Evolutionary conservation across 2,888 invertebrate species (phyloP).

Genomic region (Platycheirus rosarum): DNA sequence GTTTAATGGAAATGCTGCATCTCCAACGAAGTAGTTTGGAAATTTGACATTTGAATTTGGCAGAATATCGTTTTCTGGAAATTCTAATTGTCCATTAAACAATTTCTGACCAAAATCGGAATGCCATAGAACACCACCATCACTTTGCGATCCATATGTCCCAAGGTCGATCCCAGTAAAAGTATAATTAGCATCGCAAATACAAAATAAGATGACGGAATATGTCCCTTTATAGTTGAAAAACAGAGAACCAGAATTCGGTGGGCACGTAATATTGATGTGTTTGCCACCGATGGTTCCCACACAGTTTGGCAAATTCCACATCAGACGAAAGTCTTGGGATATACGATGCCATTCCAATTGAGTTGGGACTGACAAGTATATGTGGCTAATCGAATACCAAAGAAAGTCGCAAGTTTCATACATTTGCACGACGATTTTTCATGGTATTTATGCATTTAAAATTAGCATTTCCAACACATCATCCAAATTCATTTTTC

Average conservation of each 20-base stretch:
- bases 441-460: too few relatives aligned
- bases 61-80: slow-evolving; percentile 47
- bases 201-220: neutral
- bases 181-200: slow-evolving; percentile 51
- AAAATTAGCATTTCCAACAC: too few relatives aligned
- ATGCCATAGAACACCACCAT: slow-evolving; percentile 50
- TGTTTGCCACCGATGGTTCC: slow-evolving; percentile 65
- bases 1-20: slow-evolving; percentile 57
- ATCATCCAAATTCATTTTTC: too few relatives aligned
- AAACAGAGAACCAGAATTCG: slow-evolving; percentile 50
- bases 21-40: slow-evolving; percentile 53
- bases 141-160: slow-evolving; percentile 49
- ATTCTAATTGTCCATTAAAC: slow-evolving; percentile 35
- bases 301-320: slow-evolving; percentile 53
- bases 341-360: neutral
- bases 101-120: slow-evolving; percentile 47
- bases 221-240: slow-evolving; percentile 41
- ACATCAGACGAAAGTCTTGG: neutral
- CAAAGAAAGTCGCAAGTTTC: neutral
- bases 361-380: neutral
- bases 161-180: slow-evolving; percentile 50
- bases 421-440: too few relatives aligned
- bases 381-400: neutral
- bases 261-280: slow-evolving; percentile 53
- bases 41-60: slow-evolving; percentile 39